Conservation (phyloP, 2,797 vertebrate genomes). For the Xenops minutus region DNA sequence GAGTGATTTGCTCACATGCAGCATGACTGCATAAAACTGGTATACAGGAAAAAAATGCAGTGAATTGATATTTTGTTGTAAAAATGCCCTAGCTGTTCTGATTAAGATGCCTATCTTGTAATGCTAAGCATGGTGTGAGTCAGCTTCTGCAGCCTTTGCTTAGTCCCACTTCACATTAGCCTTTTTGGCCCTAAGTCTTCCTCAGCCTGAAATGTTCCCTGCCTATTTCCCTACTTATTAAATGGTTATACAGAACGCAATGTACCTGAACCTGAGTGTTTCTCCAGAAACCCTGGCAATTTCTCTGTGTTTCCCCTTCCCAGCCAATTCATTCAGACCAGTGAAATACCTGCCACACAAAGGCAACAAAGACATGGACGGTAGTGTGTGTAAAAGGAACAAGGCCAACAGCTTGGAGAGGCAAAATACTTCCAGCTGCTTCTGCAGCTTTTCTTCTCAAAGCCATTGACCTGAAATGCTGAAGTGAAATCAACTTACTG, state of each 20-base stretch:
- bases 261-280: background rate
- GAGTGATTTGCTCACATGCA: background rate
- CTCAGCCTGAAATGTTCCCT: background rate
- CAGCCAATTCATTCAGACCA: background rate
- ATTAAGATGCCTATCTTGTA: background rate
- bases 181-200: background rate
- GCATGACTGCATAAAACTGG: background rate
- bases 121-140: background rate
- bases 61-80: background rate
- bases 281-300: background rate
- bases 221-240: background rate
- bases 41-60: background rate
- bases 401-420: background rate
- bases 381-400: background rate
- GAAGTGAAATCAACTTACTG: background rate
- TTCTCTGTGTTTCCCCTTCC: background rate
- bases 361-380: background rate
- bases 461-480: background rate
- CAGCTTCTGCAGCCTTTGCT: background rate
- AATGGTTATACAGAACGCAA: background rate
- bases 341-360: background rate
- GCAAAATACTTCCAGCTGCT: background rate
- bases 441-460: background rate
- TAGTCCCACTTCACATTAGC: slow-evolving; percentile 10
- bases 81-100: background rate